Evolutionary conservation across 2,888 invertebrate species (phyloP).

Genomic region (Cephus pygmeus): DNA sequence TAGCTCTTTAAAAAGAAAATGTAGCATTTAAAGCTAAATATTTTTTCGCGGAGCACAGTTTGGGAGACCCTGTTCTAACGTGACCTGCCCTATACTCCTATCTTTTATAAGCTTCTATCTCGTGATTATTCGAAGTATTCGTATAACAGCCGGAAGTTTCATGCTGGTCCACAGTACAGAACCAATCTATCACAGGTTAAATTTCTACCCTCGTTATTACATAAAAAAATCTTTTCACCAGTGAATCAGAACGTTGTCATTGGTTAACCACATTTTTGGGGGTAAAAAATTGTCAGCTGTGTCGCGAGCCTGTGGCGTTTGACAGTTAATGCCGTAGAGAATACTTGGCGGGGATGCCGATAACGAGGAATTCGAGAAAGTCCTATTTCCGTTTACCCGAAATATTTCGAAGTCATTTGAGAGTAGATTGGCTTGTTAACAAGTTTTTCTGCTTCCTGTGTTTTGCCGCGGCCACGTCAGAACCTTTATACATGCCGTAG

Average conservation of each 20-base stretch:
- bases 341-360: neutral
- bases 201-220: neutral
- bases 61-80: no score
- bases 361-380: slow-evolving; percentile 6
- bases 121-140: neutral
- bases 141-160: neutral
- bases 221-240: neutral
- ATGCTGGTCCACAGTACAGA: neutral
- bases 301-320: neutral
- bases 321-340: neutral
- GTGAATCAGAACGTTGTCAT: neutral
- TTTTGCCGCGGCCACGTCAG: slow-evolving; percentile 21
- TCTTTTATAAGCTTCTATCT: neutral
- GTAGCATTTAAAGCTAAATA: no score
- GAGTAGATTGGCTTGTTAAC: slow-evolving; percentile 50
- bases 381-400: slow-evolving; percentile 19
- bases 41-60: no score
- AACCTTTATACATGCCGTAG: slow-evolving; percentile 18
- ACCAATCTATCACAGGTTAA: neutral
- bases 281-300: neutral
- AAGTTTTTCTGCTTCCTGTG: slow-evolving; percentile 45
- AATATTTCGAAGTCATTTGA: slow-evolving; percentile 24
- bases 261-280: neutral
- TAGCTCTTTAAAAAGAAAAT: no score
- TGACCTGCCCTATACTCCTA: no score